Conservation (phyloP, 1,140 invertebrate species). For the Colletes latitarsis region DNA sequence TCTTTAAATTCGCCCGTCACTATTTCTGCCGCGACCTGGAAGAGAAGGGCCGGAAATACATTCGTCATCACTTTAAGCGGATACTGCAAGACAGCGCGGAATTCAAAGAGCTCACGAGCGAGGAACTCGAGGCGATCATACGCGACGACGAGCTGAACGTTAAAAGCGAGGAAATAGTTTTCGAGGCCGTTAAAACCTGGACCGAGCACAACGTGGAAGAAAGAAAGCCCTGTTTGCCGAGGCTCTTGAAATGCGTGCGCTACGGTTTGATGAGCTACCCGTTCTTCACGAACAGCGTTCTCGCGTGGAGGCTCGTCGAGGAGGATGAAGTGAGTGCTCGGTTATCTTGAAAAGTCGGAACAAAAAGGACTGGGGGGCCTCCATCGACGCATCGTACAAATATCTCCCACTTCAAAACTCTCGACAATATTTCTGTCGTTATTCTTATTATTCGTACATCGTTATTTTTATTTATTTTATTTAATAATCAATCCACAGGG, state of each 20-base stretch:
- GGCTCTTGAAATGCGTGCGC: constrained; percentile 84
- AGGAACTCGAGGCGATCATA: constrained; percentile 87
- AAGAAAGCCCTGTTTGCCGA: constrained; percentile 81
- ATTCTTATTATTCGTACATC: no score
- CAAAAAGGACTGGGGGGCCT: background rate
- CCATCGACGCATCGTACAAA: background rate
- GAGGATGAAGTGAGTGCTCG: constrained; percentile 81
- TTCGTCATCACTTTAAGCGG: constrained; percentile 87
- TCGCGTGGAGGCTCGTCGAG: constrained; percentile 82
- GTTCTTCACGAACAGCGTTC: constrained; percentile 84
- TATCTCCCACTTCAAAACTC: no score
- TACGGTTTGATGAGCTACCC: constrained; percentile 85
- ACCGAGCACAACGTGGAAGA: constrained; percentile 81
- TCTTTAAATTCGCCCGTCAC: constrained; percentile 86
- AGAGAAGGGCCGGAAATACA: constrained; percentile 85
- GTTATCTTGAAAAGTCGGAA: background rate
- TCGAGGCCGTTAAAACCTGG: constrained; percentile 86
- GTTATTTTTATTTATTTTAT: no score
- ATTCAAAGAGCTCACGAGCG: constrained; percentile 85
- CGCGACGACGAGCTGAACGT: constrained; percentile 89
- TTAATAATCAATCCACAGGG: no score
- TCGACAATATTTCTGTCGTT: no score
- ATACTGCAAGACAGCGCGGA: constrained; percentile 87
- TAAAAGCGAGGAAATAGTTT: constrained; percentile 85
- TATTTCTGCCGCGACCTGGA: constrained; percentile 89